Percentiles rank a stretch among this genome's conserved stretches.
Conservation (phyloP, 2,888 invertebrate genomes). For the Teleiodes luculella region DNA sequence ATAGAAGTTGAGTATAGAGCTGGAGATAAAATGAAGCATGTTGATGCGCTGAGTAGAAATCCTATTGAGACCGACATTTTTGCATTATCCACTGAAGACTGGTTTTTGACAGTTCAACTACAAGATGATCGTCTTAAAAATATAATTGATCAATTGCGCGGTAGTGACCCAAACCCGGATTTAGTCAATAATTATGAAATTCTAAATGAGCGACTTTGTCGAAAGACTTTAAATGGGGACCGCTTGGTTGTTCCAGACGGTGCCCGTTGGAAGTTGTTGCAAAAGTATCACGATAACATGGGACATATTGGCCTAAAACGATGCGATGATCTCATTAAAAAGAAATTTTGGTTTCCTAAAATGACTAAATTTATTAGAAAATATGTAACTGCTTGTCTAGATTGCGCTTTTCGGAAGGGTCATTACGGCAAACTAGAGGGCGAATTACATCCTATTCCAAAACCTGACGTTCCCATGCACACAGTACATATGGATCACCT, state of each 20-base stretch:
- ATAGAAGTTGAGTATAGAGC: constrained; percentile 32
- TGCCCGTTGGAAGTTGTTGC: constrained; percentile 16
- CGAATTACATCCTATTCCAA: constrained; percentile 27
- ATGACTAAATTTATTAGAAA: constrained; percentile 47
- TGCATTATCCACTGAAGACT: constrained; percentile 1
- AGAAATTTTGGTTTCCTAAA: constrained; percentile 49
- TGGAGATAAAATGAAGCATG: constrained; percentile 19
- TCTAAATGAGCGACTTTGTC: constrained; percentile 9
- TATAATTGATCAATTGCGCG: constrained; percentile 6
- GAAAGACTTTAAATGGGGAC: constrained; percentile 12
- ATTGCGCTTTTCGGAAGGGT: constrained; percentile 23
- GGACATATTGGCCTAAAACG: constrained; percentile 44
- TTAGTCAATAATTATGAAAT: constrained; percentile 17
- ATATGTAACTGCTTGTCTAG: constrained; percentile 36
- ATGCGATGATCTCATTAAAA: constrained; percentile 33
- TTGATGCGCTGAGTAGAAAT: constrained; percentile 19
- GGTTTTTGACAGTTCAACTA: constrained; percentile 14
- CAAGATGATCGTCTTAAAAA: constrained; percentile 12
- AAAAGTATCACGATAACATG: constrained; percentile 38
- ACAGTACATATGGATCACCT: constrained; percentile 29
- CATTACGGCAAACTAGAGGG: constrained; percentile 26
- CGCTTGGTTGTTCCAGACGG: constrained; percentile 18
- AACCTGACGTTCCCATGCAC: constrained; percentile 22
- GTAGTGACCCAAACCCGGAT: constrained; percentile 4
- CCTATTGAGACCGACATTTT: background rate